Evolutionary conservation across 1,140 invertebrate genomes (phyloP).

Genomic region (Apis florea): DNA sequence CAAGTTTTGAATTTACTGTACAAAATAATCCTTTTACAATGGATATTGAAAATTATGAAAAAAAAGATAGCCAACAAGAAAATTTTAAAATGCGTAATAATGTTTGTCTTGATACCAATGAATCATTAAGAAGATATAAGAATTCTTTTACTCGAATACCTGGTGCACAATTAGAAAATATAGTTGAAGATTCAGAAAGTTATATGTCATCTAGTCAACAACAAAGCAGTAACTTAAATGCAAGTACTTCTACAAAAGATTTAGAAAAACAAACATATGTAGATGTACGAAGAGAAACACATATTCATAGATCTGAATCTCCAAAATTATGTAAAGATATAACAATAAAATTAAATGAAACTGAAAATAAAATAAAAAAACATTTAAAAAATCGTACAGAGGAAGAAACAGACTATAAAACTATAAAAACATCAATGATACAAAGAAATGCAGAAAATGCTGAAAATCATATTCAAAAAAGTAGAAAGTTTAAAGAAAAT

Average conservation of each 20-base stretch:
- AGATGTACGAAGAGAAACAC: slow-evolving; percentile 28
- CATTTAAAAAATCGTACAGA: neutral
- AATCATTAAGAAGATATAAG: slow-evolving; percentile 66
- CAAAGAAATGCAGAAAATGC: neutral
- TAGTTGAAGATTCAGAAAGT: slow-evolving; percentile 77
- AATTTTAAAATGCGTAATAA: slow-evolving; percentile 67
- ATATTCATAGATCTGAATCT: slow-evolving; percentile 16
- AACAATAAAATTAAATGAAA: neutral
- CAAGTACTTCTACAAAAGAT: slow-evolving; percentile 44
- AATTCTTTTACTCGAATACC: slow-evolving; percentile 65
- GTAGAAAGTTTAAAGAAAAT: neutral
- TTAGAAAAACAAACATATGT: slow-evolving; percentile 37
- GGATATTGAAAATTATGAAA: slow-evolving; percentile 74
- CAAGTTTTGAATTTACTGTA: slow-evolving; percentile 86
- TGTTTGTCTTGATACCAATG: slow-evolving; percentile 72
- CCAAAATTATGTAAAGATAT: slow-evolving; percentile 16
- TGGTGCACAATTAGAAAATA: slow-evolving; percentile 72
- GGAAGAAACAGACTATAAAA: neutral
- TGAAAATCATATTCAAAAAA: neutral
- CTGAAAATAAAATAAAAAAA: neutral
- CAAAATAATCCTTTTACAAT: slow-evolving; percentile 73
- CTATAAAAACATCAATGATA: slow-evolving; percentile 1
- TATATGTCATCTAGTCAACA: slow-evolving; percentile 75
- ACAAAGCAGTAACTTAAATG: slow-evolving; percentile 67
- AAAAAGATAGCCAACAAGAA: slow-evolving; percentile 73